Conservation (phyloP, 2,888 invertebrate species). For the Punctoribates punctum region DNA sequence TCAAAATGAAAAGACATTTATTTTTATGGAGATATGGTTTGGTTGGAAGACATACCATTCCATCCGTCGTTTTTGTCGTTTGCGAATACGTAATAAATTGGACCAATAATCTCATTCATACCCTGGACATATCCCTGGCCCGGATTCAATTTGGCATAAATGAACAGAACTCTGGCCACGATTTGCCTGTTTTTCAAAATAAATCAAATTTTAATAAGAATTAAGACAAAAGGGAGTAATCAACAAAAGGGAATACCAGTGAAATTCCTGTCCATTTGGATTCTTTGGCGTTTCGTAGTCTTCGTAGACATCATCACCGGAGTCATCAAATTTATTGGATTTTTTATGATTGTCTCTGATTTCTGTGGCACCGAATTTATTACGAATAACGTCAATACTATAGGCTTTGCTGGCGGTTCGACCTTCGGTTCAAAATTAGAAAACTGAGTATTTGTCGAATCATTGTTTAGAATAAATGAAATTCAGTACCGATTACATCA, state of each 20-base stretch:
- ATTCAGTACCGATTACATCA: constrained; percentile 42
- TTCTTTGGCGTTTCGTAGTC: constrained; percentile 32
- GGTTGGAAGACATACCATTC: constrained; percentile 62
- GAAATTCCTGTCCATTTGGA: constrained; percentile 35
- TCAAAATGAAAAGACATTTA: constrained; percentile 44
- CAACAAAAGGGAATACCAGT: constrained; percentile 27
- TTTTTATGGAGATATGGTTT: not conserved
- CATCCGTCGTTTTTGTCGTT: constrained; percentile 75
- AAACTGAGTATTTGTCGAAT: not conserved
- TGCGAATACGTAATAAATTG: constrained; percentile 95
- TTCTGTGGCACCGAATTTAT: constrained; percentile 44
- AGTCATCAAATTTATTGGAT: constrained; percentile 14
- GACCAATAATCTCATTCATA: constrained; percentile 99
- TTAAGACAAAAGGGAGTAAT: not conserved
- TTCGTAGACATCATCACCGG: too few relatives aligned
- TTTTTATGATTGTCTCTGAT: constrained; percentile 38
- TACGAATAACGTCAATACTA: constrained; percentile 41
- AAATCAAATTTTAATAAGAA: not conserved
- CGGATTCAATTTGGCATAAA: constrained; percentile 96
- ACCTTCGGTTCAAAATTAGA: constrained; percentile 8
- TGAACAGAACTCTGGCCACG: constrained; percentile 89
- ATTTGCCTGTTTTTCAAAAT: constrained; percentile 66
- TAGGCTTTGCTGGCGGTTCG: constrained; percentile 42
- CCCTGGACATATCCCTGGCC: constrained; percentile 84
- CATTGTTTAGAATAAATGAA: not conserved